Evolutionary conservation across 2,797 vertebrate species (phyloP).

Genomic region (Rhinatrema bivittatum): DNA sequence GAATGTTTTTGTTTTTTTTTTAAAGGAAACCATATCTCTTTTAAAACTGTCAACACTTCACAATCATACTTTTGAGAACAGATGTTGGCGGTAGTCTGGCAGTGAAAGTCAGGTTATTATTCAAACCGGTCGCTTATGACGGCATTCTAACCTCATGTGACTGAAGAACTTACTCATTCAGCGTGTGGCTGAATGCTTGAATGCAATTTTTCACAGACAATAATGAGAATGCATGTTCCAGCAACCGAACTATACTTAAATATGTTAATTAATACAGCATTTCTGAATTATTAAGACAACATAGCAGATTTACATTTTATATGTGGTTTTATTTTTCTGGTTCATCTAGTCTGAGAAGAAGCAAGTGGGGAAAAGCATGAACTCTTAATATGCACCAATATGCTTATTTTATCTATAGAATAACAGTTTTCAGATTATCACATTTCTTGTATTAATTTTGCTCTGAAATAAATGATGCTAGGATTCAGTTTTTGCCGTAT

Average conservation of each 20-base stretch:
- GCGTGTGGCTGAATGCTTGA: too few relatives aligned
- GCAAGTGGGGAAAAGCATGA: neutral
- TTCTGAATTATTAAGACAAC: slow-evolving; percentile 16
- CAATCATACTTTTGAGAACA: too few relatives aligned
- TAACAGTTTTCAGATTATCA: slow-evolving; percentile 14
- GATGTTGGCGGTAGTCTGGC: too few relatives aligned
- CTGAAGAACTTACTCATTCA: too few relatives aligned
- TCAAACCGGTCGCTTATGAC: too few relatives aligned
- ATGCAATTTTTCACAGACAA: too few relatives aligned
- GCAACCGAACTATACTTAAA: slow-evolving; percentile 7
- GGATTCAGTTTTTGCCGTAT: slow-evolving; percentile 10
- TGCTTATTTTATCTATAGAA: slow-evolving; percentile 1
- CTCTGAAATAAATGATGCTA: slow-evolving; percentile 12
- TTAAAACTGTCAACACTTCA: too few relatives aligned
- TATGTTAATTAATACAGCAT: slow-evolving; percentile 4
- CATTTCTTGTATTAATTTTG: slow-evolving; percentile 12
- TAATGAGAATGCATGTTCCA: too few relatives aligned
- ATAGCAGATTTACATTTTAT: slow-evolving; percentile 6
- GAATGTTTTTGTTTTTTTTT: too few relatives aligned
- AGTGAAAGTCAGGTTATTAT: too few relatives aligned
- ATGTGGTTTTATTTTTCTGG: slow-evolving; percentile 6
- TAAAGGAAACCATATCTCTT: too few relatives aligned
- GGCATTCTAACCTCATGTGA: too few relatives aligned
- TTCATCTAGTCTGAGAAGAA: slow-evolving; percentile 5
- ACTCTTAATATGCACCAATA: neutral